Percentiles rank a stretch among this genome's conserved stretches.
These are phyloP conservation scores for Mesorhabditis sp. DNA, from an alignment of 2,888 invertebrate species.

Conservation along the genomic window DNA sequence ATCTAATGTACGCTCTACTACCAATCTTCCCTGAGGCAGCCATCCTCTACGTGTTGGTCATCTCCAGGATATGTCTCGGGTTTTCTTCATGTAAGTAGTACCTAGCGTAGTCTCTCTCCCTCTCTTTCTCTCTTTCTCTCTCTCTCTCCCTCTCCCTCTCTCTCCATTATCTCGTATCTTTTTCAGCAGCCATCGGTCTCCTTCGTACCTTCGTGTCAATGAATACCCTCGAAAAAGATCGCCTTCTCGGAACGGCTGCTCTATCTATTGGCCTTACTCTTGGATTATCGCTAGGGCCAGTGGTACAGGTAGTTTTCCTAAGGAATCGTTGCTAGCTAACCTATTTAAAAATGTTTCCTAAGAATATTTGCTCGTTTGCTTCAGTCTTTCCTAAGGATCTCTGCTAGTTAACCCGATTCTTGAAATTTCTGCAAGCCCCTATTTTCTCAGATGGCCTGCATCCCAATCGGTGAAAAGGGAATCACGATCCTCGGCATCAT, in stretches of 20 bases:
- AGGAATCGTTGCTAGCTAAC: no score
- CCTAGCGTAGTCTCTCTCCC: no score
- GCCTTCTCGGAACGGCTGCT: background rate
- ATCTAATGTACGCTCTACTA: background rate
- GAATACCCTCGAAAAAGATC: constrained; percentile 1
- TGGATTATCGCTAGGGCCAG: background rate
- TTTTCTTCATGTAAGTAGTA: background rate
- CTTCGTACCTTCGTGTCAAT: background rate
- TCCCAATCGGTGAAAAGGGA: background rate
- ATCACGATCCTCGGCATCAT: background rate
- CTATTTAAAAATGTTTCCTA: no score
- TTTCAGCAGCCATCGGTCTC: background rate
- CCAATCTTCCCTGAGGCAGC: background rate
- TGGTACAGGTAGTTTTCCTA: background rate
- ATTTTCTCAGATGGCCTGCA: background rate
- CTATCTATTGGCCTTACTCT: background rate
- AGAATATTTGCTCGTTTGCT: no score
- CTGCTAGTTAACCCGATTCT: no score
- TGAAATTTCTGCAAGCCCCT: background rate
- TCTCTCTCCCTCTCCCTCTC: no score
- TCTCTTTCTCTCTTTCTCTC: no score
- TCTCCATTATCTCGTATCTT: no score
- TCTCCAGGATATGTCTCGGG: background rate
- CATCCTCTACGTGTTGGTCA: background rate
- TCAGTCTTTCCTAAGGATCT: no score